phyloP scores from a whole-genome alignment of 1,140 invertebrate species.

The Microplitis mediator region DNA sequence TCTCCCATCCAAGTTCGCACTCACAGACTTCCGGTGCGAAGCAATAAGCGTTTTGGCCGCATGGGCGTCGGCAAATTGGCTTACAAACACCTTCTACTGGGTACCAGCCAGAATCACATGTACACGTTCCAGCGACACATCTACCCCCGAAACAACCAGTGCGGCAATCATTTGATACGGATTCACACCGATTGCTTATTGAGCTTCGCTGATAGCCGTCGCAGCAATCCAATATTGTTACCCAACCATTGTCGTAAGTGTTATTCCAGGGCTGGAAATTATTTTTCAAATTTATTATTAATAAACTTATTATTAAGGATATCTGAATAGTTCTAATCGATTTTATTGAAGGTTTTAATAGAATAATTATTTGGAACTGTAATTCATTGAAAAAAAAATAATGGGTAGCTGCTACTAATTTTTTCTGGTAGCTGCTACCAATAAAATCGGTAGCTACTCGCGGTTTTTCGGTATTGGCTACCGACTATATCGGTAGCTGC shows the following conservation, averaged over 20 bases:
- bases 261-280: constrained; percentile 9
- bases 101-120: constrained; percentile 48
- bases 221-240: constrained; percentile 56
- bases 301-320: too few species aligned
- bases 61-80: constrained; percentile 47
- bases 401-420: too few species aligned
- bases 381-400: too few species aligned
- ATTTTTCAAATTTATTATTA: background rate
- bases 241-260: constrained; percentile 34
- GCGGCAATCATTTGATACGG: constrained; percentile 40
- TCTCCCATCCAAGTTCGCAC: constrained; percentile 54
- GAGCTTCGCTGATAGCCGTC: constrained; percentile 49
- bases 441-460: too few species aligned
- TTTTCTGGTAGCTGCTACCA: too few species aligned
- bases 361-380: too few species aligned
- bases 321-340: too few species aligned
- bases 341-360: too few species aligned
- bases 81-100: constrained; percentile 47
- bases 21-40: constrained; percentile 53
- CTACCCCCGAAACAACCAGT: constrained; percentile 56
- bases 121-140: constrained; percentile 49
- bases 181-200: constrained; percentile 49
- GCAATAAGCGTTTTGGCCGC: constrained; percentile 53
- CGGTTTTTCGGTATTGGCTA: too few species aligned
- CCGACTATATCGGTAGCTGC: too few species aligned